Conservation (phyloP, 2,797 vertebrate species). For the Threskiornis aethiopicus region DNA sequence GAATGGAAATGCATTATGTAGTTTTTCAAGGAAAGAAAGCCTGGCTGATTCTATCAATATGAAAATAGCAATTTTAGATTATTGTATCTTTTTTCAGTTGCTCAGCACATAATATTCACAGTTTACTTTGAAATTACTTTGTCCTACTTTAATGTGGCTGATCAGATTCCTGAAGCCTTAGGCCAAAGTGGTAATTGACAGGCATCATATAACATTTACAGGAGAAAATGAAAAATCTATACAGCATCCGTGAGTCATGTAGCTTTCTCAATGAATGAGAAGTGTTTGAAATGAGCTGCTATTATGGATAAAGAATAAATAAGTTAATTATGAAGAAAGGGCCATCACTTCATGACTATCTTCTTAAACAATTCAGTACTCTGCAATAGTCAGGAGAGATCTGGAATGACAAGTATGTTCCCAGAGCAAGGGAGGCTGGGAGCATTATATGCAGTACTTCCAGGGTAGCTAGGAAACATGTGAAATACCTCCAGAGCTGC, state of each 20-base stretch:
- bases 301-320: constrained; percentile 7
- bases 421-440: background rate
- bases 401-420: background rate
- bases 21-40: background rate
- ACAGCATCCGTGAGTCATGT: background rate
- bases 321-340: background rate
- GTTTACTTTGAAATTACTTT: constrained; percentile 42
- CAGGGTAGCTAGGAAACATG: background rate
- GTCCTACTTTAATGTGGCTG: constrained; percentile 7
- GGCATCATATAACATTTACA: background rate
- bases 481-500: background rate
- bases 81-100: background rate
- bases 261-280: background rate
- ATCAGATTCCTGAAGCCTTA: constrained; percentile 21
- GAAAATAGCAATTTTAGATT: constrained; percentile 18
- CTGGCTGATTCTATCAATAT: background rate
- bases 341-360: background rate
- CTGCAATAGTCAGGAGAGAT: background rate
- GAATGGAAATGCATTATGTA: background rate
- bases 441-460: background rate
- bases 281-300: constrained; percentile 9
- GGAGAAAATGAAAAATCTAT: constrained; percentile 50
- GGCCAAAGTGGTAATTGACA: background rate
- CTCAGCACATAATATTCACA: background rate
- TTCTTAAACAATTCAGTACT: background rate